A percentile compares a stretch with the other conserved stretches of the same genome.
Conservation (phyloP, 2,113 vertebrate species). For the Chloropsis cyanopogon region DNA sequence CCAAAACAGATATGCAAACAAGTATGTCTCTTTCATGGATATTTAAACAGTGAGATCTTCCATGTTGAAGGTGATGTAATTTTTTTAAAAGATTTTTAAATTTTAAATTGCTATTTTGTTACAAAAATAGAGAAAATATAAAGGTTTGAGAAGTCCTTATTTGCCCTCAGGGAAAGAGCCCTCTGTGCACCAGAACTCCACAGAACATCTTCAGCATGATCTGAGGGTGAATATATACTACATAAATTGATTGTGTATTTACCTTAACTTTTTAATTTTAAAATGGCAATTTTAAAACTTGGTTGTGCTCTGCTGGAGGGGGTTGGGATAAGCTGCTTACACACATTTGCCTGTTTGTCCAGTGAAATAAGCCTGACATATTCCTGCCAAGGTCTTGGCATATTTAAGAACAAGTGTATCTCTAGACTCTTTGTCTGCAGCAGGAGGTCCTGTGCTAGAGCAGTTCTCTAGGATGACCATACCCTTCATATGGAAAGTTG, state of each 20-base stretch:
- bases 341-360: slow-evolving; percentile 75
- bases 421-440: slow-evolving; percentile 64
- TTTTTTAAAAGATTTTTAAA: slow-evolving; percentile 81
- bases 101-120: slow-evolving; percentile 85
- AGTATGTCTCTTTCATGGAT: slow-evolving; percentile 78
- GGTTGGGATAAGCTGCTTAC: slow-evolving; percentile 75
- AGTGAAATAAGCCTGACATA: slow-evolving; percentile 70
- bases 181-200: slow-evolving; percentile 83
- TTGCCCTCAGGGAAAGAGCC: slow-evolving; percentile 87
- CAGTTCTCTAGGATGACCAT: slow-evolving; percentile 48
- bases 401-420: slow-evolving; percentile 47
- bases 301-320: slow-evolving; percentile 80
- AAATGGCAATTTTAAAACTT: slow-evolving; percentile 78
- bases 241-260: slow-evolving; percentile 82
- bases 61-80: slow-evolving; percentile 82
- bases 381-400: slow-evolving; percentile 59
- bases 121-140: slow-evolving; percentile 82
- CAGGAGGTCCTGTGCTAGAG: slow-evolving; percentile 64
- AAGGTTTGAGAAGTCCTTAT: slow-evolving; percentile 79
- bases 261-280: slow-evolving; percentile 81
- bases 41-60: slow-evolving; percentile 83
- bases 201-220: slow-evolving; percentile 79
- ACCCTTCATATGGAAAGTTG: slow-evolving; percentile 37
- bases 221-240: slow-evolving; percentile 80
- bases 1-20: slow-evolving; percentile 79